Conservation (phyloP, 2,888 invertebrate species). For the Pristionchus arcanus region DNA sequence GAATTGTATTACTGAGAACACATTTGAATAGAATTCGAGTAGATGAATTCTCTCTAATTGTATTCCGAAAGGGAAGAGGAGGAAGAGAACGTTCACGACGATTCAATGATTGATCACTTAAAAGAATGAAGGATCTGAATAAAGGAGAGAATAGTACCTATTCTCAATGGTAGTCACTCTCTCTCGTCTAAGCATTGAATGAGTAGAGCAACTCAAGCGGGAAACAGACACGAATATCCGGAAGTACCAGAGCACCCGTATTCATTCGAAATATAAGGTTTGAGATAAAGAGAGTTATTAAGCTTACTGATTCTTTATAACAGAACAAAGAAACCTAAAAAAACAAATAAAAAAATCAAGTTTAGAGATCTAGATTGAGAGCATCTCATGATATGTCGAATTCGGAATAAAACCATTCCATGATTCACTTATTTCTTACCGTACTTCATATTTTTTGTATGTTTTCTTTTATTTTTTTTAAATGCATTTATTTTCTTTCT, state of each 20-base stretch:
- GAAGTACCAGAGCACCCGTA: background rate
- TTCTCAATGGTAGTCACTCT: background rate
- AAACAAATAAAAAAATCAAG: background rate
- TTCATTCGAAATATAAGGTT: background rate
- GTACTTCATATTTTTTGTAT: background rate
- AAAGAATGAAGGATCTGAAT: background rate
- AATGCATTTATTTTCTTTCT: background rate
- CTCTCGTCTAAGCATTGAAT: constrained; percentile 28
- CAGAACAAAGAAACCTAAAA: no score
- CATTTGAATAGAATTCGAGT: constrained; percentile 69
- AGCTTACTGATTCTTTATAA: no score
- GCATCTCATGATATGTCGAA: background rate
- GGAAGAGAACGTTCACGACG: constrained; percentile 50
- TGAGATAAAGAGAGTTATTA: no score
- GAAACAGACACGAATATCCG: background rate
- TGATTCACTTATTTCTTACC: background rate
- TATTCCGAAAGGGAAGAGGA: constrained; percentile 44
- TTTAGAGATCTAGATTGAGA: background rate
- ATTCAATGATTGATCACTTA: constrained; percentile 6
- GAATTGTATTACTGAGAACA: constrained; percentile 73
- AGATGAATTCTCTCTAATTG: background rate
- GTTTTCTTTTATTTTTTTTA: no score
- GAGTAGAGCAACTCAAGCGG: constrained; percentile 24
- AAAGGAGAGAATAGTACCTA: constrained; percentile 13
- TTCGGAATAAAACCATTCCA: background rate